Evolutionary conservation across 2,797 vertebrate species (phyloP), one percentile per base, ranked within the genome.

Genomic region (Odontamblyopus rebecca): DNA sequence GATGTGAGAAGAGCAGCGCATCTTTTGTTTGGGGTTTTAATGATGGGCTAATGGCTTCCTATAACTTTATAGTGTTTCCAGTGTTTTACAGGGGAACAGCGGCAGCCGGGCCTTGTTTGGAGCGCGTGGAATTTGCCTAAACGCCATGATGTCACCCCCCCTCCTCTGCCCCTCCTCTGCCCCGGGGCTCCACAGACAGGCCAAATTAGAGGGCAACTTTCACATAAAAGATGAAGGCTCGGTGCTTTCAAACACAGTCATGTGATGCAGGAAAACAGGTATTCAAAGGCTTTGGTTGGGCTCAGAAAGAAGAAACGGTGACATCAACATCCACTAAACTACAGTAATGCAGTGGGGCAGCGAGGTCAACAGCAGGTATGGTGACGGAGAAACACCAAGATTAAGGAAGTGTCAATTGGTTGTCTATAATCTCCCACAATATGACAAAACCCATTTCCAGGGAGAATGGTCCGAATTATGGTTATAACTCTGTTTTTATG

Each of bases 141-240:
- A 91, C 78, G 86, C 74, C 77, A 86, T 92, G 85, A 91, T 89
- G 86, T 92, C 89, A 92, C 76, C 78, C 69, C 83, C 79, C 86
- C 74, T 7, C 44, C 84, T 38, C 35, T 38, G 35, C 83, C 84
- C 76, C 57, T 75, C 67, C 68, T 72, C 70, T 72, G 4, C 88
- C 89, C 82, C 35, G 7, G 86, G 87, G 90, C 83, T 82, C 72
- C 71, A 62, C 68, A 90, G 88, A 91, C 85, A 82, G 82, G 84
- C 82, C 88, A 93, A 93, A 92, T 93, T 93, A 92, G 85, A 93
- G 90, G 90, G 91, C 68, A 89, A 91, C 86, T 89, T 90, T 91
- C 90, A 88, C 91, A 92, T 92, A 89, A 91, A 93, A 90, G 86
- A 86, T 63, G 67, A 88, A 84, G 89, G 86, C 85, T 89, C 84